Percentiles rank a stretch among this genome's conserved stretches.
Evolutionary conservation across 2,113 vertebrate species (phyloP).

Genomic region (Vulpes vulpes): DNA sequence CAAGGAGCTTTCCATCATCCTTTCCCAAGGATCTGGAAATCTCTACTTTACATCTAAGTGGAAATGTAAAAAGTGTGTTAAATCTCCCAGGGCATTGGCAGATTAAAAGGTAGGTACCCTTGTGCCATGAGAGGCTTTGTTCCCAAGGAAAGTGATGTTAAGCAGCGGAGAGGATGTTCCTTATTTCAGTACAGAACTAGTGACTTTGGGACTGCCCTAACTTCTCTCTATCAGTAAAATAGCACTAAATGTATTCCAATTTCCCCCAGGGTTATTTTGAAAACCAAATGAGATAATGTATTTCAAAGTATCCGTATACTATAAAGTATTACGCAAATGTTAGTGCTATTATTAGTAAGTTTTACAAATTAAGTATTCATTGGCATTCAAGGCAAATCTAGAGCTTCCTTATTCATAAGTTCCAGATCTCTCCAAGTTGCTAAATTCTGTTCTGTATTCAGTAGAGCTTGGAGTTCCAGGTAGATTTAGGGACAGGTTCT

Average conservation of each 20-base stretch:
- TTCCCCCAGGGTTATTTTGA: constrained; percentile 61
- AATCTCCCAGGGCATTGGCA: background rate
- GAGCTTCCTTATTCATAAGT: constrained; percentile 63
- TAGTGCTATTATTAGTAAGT: constrained; percentile 63
- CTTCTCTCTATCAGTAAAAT: constrained; percentile 59
- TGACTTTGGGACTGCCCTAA: constrained; percentile 42
- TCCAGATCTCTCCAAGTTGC: constrained; percentile 12
- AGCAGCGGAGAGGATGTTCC: background rate
- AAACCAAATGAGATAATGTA: constrained; percentile 70
- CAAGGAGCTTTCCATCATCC: background rate
- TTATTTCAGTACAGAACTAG: constrained; percentile 6
- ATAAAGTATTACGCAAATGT: constrained; percentile 53
- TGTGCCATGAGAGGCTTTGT: background rate
- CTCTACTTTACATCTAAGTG: background rate
- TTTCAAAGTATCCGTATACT: constrained; percentile 64
- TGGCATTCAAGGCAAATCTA: constrained; percentile 60
- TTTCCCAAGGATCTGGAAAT: background rate
- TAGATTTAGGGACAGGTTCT: constrained; percentile 55
- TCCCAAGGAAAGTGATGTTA: background rate
- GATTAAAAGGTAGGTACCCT: background rate
- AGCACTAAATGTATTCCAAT: constrained; percentile 8
- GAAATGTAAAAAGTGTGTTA: constrained; percentile 30
- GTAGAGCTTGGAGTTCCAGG: constrained; percentile 49
- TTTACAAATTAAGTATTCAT: constrained; percentile 63
- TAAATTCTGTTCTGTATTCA: constrained; percentile 50